Evolutionary conservation across 2,888 invertebrate genomes (phyloP).

Genomic region (Molanna angustata): DNA sequence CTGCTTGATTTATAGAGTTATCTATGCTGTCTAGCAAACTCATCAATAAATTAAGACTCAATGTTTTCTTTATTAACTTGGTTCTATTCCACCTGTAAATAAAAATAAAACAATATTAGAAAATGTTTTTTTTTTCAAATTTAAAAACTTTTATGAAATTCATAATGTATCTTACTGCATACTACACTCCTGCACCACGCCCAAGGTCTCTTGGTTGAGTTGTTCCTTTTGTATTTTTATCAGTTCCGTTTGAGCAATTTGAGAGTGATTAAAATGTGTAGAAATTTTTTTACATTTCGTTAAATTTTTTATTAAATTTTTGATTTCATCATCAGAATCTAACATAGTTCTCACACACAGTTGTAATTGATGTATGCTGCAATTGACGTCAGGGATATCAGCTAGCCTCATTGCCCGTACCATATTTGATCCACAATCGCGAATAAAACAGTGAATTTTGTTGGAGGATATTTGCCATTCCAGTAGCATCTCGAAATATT

Average conservation of each 20-base stretch:
- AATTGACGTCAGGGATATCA: background rate
- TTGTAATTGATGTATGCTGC: constrained; percentile 3
- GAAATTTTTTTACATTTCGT: background rate
- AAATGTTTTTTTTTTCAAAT: too few species aligned
- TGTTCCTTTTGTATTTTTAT: background rate
- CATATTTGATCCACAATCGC: constrained; percentile 5
- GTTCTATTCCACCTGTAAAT: too few species aligned
- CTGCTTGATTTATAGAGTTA: too few species aligned
- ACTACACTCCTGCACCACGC: too few species aligned
- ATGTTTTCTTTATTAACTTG: too few species aligned
- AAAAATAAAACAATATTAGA: too few species aligned
- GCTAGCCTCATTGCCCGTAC: background rate
- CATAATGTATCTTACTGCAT: too few species aligned
- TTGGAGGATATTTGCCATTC: constrained; percentile 2
- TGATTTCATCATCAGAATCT: background rate
- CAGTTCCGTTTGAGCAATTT: background rate
- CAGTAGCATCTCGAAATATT: background rate
- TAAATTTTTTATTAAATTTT: background rate
- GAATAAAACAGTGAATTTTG: background rate
- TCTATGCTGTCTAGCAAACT: too few species aligned
- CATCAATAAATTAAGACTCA: too few species aligned
- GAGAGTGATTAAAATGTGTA: constrained; percentile 1
- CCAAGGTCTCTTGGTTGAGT: too few species aligned
- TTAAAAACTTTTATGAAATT: too few species aligned
- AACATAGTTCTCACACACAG: background rate